These are phyloP conservation scores for Mionectes olivaceus DNA, from an alignment of 2,797 vertebrate genomes.

Conservation along the genomic window DNA sequence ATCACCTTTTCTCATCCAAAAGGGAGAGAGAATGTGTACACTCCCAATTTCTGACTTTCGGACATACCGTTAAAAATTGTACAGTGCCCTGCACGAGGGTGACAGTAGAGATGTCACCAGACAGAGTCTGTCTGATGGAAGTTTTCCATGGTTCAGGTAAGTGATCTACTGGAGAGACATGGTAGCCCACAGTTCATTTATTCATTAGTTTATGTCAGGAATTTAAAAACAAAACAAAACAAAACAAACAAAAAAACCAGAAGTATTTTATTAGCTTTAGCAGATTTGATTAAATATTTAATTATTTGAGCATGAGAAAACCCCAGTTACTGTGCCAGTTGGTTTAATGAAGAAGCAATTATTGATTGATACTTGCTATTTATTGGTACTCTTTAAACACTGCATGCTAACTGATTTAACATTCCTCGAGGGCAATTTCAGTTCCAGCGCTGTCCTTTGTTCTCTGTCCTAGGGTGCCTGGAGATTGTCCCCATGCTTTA, in stretches of 20 bases:
- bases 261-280: neutral
- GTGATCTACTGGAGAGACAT: neutral
- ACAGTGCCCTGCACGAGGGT: neutral
- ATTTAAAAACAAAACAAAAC: neutral
- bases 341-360: neutral
- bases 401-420: neutral
- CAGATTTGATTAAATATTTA: neutral
- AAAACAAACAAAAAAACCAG: too few species aligned
- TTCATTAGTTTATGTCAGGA: neutral
- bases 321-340: neutral
- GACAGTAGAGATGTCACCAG: neutral
- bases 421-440: neutral
- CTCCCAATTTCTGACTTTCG: neutral
- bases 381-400: neutral
- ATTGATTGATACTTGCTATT: neutral
- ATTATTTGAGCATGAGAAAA: neutral
- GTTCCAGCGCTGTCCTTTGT: neutral
- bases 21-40: neutral
- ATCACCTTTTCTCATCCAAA: neutral
- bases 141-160: neutral
- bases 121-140: neutral
- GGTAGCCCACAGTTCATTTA: neutral
- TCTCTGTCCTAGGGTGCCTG: neutral
- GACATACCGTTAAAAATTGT: neutral
- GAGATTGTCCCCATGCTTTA: fast-evolving